These are phyloP conservation scores for Lucifuga dentata DNA, from an alignment of 2,113 vertebrate genomes.

Conservation along the genomic window DNA sequence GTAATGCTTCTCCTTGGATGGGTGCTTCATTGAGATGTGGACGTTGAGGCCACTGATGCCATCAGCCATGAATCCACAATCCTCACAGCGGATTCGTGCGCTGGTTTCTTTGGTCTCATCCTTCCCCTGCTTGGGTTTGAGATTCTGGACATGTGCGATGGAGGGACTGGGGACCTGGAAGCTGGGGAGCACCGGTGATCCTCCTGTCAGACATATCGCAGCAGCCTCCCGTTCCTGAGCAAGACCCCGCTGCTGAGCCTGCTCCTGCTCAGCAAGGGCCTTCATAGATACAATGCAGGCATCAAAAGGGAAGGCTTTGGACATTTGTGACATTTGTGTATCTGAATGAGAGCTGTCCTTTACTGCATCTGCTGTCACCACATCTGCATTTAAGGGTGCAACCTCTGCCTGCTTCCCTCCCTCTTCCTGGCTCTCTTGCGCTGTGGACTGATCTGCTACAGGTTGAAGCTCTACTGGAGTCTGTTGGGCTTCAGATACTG, in stretches of 20 bases:
- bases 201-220: slow-evolving; percentile 59
- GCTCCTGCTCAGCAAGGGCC: slow-evolving; percentile 81
- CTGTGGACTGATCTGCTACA: slow-evolving; percentile 19
- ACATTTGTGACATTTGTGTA: slow-evolving; percentile 69
- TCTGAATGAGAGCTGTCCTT: slow-evolving; percentile 35
- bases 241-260: slow-evolving; percentile 69
- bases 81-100: slow-evolving; percentile 91
- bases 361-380: slow-evolving; percentile 35
- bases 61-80: slow-evolving; percentile 98
- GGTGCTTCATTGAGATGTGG: slow-evolving; percentile 99
- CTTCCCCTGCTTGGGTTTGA: slow-evolving; percentile 66
- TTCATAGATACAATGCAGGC: slow-evolving; percentile 91
- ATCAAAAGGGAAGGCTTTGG: slow-evolving; percentile 84
- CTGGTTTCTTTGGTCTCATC: slow-evolving; percentile 66
- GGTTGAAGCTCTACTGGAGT: slow-evolving; percentile 24
- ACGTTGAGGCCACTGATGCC: slow-evolving; percentile 96
- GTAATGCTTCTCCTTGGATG: slow-evolving; percentile 96
- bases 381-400: slow-evolving; percentile 67
- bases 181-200: slow-evolving; percentile 56
- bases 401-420: slow-evolving; percentile 67
- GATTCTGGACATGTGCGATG: slow-evolving; percentile 55
- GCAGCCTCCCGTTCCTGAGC: slow-evolving; percentile 52
- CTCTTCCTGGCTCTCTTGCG: slow-evolving; percentile 53
- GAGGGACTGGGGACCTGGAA: slow-evolving; percentile 13
- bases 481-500: slow-evolving; percentile 30